Percentiles rank a stretch among this genome's conserved stretches.
These are phyloP conservation scores for Cottoperca gobio DNA, from an alignment of 2,797 vertebrate species.

Conservation along the genomic window DNA sequence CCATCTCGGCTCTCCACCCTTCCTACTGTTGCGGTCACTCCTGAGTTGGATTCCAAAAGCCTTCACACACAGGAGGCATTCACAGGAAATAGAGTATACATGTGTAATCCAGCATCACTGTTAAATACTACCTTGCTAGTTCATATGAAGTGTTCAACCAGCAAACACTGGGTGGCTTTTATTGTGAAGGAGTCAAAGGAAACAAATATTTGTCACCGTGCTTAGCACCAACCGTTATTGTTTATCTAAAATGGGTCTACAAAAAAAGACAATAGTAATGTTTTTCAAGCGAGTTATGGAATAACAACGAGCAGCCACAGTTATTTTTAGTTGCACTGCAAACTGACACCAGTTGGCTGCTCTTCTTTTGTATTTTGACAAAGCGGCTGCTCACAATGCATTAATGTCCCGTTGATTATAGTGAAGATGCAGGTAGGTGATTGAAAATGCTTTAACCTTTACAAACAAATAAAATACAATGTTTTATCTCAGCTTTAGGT, in stretches of 20 bases:
- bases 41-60: neutral
- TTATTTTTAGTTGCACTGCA: neutral
- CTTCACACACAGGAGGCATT: neutral
- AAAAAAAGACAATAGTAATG: neutral
- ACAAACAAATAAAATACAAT: conserved; percentile 3
- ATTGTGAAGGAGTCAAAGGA: conserved; percentile 1
- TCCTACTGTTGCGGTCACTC: neutral
- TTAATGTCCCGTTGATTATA: neutral
- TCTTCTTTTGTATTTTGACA: neutral
- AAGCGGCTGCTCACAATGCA: neutral
- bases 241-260: neutral
- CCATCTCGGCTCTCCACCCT: too few species aligned
- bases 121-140: neutral
- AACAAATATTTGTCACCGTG: neutral
- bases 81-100: neutral
- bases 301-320: neutral
- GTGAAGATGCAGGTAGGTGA: neutral
- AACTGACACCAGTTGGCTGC: neutral
- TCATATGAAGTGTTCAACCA: neutral
- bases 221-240: neutral
- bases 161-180: neutral
- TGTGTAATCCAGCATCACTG: neutral
- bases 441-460: neutral
- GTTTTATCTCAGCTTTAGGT: neutral
- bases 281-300: neutral